Percentiles rank a stretch among this genome's conserved stretches.
Conservation (phyloP, 2,888 invertebrate species). For the Mechanitis messenoides region DNA sequence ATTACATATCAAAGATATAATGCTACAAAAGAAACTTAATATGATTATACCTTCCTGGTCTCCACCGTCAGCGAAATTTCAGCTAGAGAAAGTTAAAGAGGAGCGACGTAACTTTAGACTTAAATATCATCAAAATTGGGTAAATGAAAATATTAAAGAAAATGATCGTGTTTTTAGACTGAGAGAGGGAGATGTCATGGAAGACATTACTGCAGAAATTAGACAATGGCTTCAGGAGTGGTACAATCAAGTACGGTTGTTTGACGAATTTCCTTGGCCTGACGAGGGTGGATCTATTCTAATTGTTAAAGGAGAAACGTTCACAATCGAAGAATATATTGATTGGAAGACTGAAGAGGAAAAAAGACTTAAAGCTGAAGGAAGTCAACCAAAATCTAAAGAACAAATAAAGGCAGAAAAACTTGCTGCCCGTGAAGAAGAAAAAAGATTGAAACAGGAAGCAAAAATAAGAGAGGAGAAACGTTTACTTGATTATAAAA, state of each 20-base stretch:
- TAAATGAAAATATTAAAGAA: slow-evolving; percentile 66
- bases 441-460: slow-evolving; percentile 50
- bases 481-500: slow-evolving; percentile 61
- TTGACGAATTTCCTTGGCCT: slow-evolving; percentile 84
- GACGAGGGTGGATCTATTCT: slow-evolving; percentile 82
- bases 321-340: slow-evolving; percentile 77
- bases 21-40: slow-evolving; percentile 68
- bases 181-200: slow-evolving; percentile 78
- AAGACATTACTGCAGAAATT: slow-evolving; percentile 85
- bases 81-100: slow-evolving; percentile 65
- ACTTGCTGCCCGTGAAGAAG: slow-evolving; percentile 57
- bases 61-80: slow-evolving; percentile 61
- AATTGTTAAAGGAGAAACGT: slow-evolving; percentile 76
- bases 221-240: slow-evolving; percentile 84
- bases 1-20: slow-evolving; percentile 52
- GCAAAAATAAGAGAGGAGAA: slow-evolving; percentile 55
- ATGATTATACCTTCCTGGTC: slow-evolving; percentile 75
- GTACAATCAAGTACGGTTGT: slow-evolving; percentile 73
- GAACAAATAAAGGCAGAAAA: slow-evolving; percentile 69
- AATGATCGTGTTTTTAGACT: slow-evolving; percentile 67
- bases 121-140: slow-evolving; percentile 61
- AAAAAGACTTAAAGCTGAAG: slow-evolving; percentile 55
- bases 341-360: slow-evolving; percentile 55
- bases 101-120: slow-evolving; percentile 63
- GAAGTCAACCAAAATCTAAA: slow-evolving; percentile 52